These are phyloP conservation scores for Pherbina coryleti DNA, from an alignment of 2,888 invertebrate species.

Conservation along the genomic window DNA sequence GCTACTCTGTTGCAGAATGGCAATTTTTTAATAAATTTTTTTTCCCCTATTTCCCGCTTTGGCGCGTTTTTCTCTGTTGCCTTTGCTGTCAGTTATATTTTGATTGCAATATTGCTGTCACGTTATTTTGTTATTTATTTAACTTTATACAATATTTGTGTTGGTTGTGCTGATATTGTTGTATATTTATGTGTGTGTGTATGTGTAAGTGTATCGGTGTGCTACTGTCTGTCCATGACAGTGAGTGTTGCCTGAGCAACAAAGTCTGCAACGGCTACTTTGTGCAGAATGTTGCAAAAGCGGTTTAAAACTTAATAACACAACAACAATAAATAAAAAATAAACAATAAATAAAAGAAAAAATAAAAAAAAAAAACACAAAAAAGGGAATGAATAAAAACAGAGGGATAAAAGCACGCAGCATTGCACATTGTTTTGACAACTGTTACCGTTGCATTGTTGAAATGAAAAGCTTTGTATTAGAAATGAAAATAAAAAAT, in stretches of 20 bases:
- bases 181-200: too few relatives aligned
- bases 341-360: too few relatives aligned
- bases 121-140: conserved; percentile 22
- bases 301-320: not conserved
- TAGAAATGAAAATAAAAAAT: too few relatives aligned
- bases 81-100: conserved; percentile 17
- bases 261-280: not conserved
- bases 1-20: not conserved
- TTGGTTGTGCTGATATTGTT: too few relatives aligned
- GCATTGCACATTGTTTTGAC: conserved; percentile 18
- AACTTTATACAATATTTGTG: not conserved
- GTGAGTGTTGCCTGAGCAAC: not conserved
- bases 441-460: conserved; percentile 12
- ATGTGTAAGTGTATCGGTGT: not conserved
- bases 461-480: too few relatives aligned
- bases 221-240: not conserved
- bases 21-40: conserved; percentile 20
- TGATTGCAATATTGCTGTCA: conserved; percentile 18
- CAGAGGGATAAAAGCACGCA: not conserved
- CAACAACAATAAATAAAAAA: not conserved
- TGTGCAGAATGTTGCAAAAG: conserved; percentile 1
- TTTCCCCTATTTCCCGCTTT: not conserved
- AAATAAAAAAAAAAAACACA: not conserved
- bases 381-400: not conserved
- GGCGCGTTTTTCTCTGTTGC: not conserved